phyloP scores from a whole-genome alignment of 2,797 vertebrate species.

The Salmo trutta region DNA sequence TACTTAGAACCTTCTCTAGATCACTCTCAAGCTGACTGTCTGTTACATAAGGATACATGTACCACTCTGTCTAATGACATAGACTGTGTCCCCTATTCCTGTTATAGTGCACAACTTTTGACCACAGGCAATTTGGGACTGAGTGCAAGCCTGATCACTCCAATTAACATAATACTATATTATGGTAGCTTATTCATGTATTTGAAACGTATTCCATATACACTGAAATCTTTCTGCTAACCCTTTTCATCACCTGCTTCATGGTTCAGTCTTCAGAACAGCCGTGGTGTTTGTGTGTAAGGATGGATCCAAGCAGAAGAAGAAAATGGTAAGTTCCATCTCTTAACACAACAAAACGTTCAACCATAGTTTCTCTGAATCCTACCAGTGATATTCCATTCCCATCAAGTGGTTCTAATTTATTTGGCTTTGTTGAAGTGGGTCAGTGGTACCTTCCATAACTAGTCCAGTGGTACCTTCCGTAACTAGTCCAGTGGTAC shows the following conservation, averaged over 20 bases:
- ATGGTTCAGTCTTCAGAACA: conserved; percentile 89
- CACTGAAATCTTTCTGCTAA: background rate
- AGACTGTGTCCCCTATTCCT: background rate
- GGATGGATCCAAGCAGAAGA: conserved; percentile 95
- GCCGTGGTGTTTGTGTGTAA: conserved; percentile 96
- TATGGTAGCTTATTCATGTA: background rate
- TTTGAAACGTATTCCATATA: background rate
- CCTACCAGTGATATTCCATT: too few relatives aligned
- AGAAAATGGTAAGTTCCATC: conserved; percentile 85
- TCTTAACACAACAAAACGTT: background rate
- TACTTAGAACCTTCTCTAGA: too few relatives aligned
- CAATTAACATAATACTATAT: background rate
- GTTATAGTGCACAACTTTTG: background rate
- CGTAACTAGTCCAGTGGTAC: too few relatives aligned
- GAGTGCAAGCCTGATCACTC: background rate
- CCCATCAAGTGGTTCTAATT: too few relatives aligned
- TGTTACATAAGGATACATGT: too few relatives aligned
- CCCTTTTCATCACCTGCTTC: background rate
- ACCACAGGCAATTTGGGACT: background rate
- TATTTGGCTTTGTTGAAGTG: too few relatives aligned
- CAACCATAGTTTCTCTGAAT: too few relatives aligned
- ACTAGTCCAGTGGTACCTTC: too few relatives aligned
- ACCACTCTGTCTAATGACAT: too few relatives aligned
- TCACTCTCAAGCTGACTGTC: too few relatives aligned
- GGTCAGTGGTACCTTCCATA: too few relatives aligned